Evolutionary conservation across 1,140 invertebrate species (phyloP).

Genomic region (Drosophila baimaii): DNA sequence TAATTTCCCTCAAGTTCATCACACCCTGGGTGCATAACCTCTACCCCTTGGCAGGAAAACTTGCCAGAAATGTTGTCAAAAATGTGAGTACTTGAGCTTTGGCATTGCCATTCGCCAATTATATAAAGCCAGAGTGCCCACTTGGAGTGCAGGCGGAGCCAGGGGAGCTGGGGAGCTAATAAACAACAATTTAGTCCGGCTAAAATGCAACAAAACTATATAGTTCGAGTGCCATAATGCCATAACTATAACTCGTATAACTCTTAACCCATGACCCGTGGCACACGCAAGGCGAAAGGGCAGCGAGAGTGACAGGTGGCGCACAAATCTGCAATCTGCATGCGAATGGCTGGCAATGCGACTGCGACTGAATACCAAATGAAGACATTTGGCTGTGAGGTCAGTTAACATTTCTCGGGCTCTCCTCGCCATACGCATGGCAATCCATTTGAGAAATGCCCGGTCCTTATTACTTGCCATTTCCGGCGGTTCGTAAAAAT

Average conservation of each 20-base stretch:
- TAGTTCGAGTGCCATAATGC: constrained; percentile 52
- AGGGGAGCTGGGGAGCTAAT: constrained; percentile 31
- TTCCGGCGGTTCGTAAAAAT: constrained; percentile 75
- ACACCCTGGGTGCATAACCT: not conserved
- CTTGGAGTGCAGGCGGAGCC: not conserved
- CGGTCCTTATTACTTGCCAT: constrained; percentile 65
- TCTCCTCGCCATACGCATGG: constrained; percentile 37
- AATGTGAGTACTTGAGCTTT: constrained; percentile 52
- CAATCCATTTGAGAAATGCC: constrained; percentile 38
- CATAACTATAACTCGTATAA: constrained; percentile 40
- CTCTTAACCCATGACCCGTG: constrained; percentile 39
- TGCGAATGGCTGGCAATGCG: constrained; percentile 30
- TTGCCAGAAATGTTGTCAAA: constrained; percentile 61
- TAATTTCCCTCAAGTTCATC: not conserved
- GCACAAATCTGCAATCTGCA: constrained; percentile 64
- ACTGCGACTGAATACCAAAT: constrained; percentile 49
- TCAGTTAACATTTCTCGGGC: constrained; percentile 37
- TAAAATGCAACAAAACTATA: constrained; percentile 73
- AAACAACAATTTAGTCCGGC: constrained; percentile 70
- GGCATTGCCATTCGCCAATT: constrained; percentile 28
- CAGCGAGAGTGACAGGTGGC: constrained; percentile 59
- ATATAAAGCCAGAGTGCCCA: constrained; percentile 18
- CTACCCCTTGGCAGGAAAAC: constrained; percentile 16
- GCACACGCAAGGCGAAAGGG: constrained; percentile 55
- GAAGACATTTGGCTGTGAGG: constrained; percentile 37